Evolutionary conservation across 2,797 vertebrate species (phyloP).

Genomic region (Neosilurus hyrtlii): DNA sequence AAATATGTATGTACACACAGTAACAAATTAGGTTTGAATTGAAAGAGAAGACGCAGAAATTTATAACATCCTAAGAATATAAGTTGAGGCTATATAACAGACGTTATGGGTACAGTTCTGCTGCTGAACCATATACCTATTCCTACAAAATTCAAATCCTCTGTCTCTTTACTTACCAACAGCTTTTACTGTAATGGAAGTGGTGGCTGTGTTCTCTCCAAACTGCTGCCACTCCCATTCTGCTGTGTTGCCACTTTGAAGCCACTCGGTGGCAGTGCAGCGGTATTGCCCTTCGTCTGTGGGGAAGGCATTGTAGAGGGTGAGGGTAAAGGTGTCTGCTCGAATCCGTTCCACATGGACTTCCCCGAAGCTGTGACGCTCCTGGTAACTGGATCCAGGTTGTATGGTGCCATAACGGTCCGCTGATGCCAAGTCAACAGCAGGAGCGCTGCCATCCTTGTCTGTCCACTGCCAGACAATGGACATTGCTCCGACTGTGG

Average conservation of each 20-base stretch:
- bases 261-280: conserved; percentile 76
- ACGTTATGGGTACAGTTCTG: background rate
- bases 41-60: background rate
- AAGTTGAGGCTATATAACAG: background rate
- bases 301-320: conserved; percentile 68
- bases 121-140: background rate
- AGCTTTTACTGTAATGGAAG: conserved; percentile 81
- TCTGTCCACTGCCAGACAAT: conserved; percentile 85
- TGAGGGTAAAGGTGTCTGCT: conserved; percentile 71
- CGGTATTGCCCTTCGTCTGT: conserved; percentile 76
- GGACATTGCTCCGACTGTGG: conserved; percentile 78
- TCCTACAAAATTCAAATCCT: background rate
- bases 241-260: conserved; percentile 65
- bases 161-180: conserved; percentile 73
- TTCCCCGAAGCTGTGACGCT: conserved; percentile 62
- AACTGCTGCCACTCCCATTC: conserved; percentile 87
- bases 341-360: conserved; percentile 70
- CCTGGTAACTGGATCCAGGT: conserved; percentile 65
- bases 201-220: conserved; percentile 79
- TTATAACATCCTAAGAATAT: background rate
- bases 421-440: conserved; percentile 81
- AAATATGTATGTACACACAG: too few relatives aligned
- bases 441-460: conserved; percentile 70
- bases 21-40: background rate
- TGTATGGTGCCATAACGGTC: conserved; percentile 77